Base-by-base conservation (phyloP, 2,888 invertebrate species). In the Drosophila vallismaia region DNA sequence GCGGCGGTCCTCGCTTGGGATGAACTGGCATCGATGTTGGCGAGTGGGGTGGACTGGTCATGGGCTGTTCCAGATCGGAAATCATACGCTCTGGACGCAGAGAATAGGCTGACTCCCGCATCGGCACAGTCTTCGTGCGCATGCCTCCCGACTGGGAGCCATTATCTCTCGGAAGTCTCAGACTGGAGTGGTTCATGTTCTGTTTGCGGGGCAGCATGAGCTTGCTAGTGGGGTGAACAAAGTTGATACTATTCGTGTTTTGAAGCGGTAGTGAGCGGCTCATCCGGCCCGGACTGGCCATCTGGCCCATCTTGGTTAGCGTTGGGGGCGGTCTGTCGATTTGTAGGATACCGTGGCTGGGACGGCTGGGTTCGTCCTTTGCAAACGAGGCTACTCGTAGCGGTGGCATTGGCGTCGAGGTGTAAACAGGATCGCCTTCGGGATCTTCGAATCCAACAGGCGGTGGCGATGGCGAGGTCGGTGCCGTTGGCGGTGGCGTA, bases 321-420 rank as follows among this genome's bases (percentile, higher is more conserved):
- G 79, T 59, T 0, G 77, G 74, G 19, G 79, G 74, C 2, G 86
- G 86, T 4, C 89, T 62, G 42, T 84, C 81, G 5, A 79, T 71
- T 29, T 76, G 72, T 0, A 80, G 59, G 2, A 77, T 58, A 0
- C 77, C 77, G 51, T 81, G 84, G 7, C 63, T 57, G 1, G 78
- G 60, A 8, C 70, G 69, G 4, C 33, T 46, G 29, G 12, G n/a
- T 0, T 45, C 51, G 26, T 78, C 75, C 48, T 76, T 89, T 3
- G 91, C 91, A 63, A 90, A 90, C 5, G 88, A 79, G 7, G 91
- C 89, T n/a, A 90, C 89, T 10, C 89, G 81, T 28, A 90, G 56
- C 2, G 89, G 86, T 3, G 76, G 63, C 40, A 68, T 12, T 4
- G 77, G 45, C 10, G 64, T 58, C 7, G 42, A 42, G n/a, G 56